phyloP scores from a whole-genome alignment of 2,113 vertebrate genomes.

The Mormyrus iriodes region DNA sequence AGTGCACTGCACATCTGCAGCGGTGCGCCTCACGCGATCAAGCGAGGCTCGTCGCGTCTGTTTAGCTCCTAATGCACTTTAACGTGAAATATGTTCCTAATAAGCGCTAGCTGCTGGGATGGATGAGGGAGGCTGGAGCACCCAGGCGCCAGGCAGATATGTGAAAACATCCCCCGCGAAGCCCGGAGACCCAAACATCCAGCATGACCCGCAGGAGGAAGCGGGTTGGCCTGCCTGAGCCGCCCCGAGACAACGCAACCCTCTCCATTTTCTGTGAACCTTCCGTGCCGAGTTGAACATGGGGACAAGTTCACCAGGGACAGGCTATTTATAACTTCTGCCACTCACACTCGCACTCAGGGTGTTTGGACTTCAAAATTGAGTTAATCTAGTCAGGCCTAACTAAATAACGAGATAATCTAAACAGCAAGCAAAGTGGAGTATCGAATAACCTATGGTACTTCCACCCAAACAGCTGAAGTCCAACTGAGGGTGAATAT shows the following conservation, averaged over 20 bases:
- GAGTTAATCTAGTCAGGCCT: constrained; percentile 8
- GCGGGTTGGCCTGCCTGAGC: not conserved
- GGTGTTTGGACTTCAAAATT: constrained; percentile 15
- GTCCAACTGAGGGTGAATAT: not conserved
- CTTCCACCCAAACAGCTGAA: not conserved
- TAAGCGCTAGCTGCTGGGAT: constrained; percentile 37
- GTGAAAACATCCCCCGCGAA: constrained; percentile 30
- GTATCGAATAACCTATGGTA: constrained; percentile 21
- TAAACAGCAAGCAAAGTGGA: constrained; percentile 9
- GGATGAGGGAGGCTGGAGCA: constrained; percentile 22
- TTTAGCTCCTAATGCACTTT: constrained; percentile 42
- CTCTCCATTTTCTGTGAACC: constrained; percentile 22
- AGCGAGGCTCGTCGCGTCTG: constrained; percentile 26
- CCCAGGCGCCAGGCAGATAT: constrained; percentile 2
- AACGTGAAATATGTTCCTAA: constrained; percentile 46
- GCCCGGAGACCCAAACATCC: not conserved
- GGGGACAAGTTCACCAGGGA: constrained; percentile 4
- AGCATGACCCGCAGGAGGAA: constrained; percentile 7
- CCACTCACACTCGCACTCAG: not conserved
- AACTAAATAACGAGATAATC: constrained; percentile 22
- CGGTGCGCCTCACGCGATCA: constrained; percentile 30
- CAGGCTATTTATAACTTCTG: constrained; percentile 25
- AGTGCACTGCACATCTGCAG: constrained; percentile 30
- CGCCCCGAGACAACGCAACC: not conserved
- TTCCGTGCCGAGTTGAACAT: not conserved